Evolutionary conservation across 2,797 vertebrate genomes (phyloP), one percentile per base, ranked within the genome.

Genomic region (Labeo calbasu): DNA sequence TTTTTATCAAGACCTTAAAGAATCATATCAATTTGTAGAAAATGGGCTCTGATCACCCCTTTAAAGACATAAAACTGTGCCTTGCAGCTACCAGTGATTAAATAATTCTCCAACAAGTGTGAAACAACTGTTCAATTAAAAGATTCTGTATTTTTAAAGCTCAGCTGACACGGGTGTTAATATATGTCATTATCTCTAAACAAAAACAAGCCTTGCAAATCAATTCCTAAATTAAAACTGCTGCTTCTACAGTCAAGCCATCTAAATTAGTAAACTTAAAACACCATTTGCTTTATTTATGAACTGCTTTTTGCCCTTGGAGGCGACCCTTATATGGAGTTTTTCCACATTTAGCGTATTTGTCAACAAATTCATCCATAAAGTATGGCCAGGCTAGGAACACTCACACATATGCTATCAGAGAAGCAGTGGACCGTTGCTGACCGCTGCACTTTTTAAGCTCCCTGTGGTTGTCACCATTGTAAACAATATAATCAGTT

Each of bases 401-500:
- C 40, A 70, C 17, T 55, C 12, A 61, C 40, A 40, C 55, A 50
- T 23, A 59, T 17, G 17, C 57, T 65, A 68, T 81, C 40, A 51
- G 50, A 28, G 11, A 46, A 48, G 36, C 53, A 69, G 69, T 40
- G 28, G 65, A 78, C 59, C 40, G 15, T 80, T 72, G 76, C 78
- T 77, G 61, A 68, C 73, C 65, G 21, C 40, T 79, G 71, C 73
- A 57, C 15, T 79, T 65, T 68, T 81, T 76, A 79, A 84, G 75
- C 75, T 79, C 76, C 57, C 25, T 65, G 28, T 81, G 53, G 68
- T 80, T 85, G 83, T 82, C 84, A 79, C 40, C 61, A 46, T 59
- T 83, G 70, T 83, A 87, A 86, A 69, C 77, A 71, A 84, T 78
- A 79, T 76, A 66, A 80, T 85, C 77, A 75, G 43, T 71, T 83